Percentiles rank a stretch among this genome's conserved stretches.
Conservation (phyloP, 2,113 vertebrate species). For the Corythoichthys intestinalis region DNA sequence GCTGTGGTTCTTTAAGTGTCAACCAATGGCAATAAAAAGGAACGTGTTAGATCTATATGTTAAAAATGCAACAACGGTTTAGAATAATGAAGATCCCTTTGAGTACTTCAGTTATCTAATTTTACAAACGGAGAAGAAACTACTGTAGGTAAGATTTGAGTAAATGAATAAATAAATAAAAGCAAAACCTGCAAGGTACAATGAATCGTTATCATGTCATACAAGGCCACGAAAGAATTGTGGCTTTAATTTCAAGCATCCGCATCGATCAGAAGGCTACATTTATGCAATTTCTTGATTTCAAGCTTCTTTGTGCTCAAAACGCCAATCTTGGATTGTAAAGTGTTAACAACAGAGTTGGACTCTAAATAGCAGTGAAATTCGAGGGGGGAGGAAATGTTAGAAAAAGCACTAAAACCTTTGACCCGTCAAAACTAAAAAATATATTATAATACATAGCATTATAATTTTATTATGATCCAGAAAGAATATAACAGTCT, state of each 20-base stretch:
- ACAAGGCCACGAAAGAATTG: not conserved
- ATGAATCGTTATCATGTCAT: not conserved
- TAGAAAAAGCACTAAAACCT: no score
- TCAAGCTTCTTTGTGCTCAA: not conserved
- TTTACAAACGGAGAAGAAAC: not conserved
- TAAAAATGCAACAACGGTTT: not conserved
- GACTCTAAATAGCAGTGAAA: no score
- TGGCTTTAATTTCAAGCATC: not conserved
- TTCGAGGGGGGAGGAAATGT: no score
- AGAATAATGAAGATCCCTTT: not conserved
- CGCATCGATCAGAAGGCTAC: not conserved
- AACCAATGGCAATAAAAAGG: conserved; percentile 6
- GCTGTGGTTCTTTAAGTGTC: conserved; percentile 52
- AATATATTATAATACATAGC: no score
- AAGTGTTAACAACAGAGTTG: no score
- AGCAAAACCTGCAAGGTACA: not conserved
- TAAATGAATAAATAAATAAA: not conserved
- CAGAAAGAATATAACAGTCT: no score
- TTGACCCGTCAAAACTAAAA: no score
- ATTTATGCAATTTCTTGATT: not conserved
- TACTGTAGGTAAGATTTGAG: not conserved
- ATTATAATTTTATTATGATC: no score
- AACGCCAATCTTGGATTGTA: no score
- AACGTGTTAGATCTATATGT: not conserved
- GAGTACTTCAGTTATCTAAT: not conserved